Conservation (phyloP, 2,113 vertebrate genomes). For the Cryptotis parvus region DNA sequence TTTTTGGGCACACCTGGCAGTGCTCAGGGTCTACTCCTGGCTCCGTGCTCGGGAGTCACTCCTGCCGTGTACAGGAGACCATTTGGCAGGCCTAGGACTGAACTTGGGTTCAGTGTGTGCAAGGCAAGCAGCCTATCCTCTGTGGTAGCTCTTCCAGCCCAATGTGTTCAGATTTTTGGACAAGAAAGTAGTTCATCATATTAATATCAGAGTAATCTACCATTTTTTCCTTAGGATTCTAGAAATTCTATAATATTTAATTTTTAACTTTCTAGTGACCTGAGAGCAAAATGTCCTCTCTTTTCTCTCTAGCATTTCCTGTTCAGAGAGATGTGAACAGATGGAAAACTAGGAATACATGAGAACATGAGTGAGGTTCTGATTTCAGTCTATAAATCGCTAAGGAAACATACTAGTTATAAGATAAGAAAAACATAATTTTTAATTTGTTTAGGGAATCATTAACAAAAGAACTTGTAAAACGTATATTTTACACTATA, state of each 20-base stretch:
- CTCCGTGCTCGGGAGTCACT: too few relatives aligned
- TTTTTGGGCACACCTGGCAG: too few relatives aligned
- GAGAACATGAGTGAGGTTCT: background rate
- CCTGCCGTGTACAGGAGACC: too few relatives aligned
- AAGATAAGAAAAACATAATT: background rate
- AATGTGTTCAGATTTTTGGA: background rate
- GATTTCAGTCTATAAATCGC: constrained; percentile 19
- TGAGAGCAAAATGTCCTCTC: background rate
- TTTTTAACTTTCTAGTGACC: background rate
- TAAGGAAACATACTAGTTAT: background rate
- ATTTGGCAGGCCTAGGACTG: too few relatives aligned
- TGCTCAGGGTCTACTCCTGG: too few relatives aligned
- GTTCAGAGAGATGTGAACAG: background rate
- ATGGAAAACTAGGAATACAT: background rate
- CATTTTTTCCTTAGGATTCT: background rate
- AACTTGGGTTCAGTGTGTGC: too few relatives aligned
- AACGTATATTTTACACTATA: too few relatives aligned
- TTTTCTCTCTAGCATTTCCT: background rate
- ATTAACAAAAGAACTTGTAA: background rate
- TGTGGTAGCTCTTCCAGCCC: too few relatives aligned
- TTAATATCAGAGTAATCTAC: background rate
- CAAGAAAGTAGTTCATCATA: background rate
- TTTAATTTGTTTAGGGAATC: background rate
- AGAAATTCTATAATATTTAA: background rate
- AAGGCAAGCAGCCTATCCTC: too few relatives aligned